phyloP scores from a whole-genome alignment of 2,888 invertebrate genomes.

The Tinea semifulvella region DNA sequence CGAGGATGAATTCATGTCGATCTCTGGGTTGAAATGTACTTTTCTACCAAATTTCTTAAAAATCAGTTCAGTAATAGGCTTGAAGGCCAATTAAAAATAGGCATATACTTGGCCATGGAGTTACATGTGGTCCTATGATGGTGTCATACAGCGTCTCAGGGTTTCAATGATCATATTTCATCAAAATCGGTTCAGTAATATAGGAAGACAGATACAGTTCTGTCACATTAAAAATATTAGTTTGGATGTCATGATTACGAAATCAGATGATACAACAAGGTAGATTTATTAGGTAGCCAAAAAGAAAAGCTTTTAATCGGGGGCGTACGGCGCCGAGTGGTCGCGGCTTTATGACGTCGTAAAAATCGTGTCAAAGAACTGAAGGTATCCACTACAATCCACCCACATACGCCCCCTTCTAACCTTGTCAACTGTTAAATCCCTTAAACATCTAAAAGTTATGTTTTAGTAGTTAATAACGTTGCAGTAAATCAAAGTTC shows the following conservation, averaged over 20 bases:
- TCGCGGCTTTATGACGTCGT: not conserved
- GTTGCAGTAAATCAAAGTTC: not conserved
- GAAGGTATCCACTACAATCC: slow-evolving; percentile 1
- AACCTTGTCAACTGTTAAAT: slow-evolving; percentile 6
- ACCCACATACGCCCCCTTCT: slow-evolving; percentile 1
- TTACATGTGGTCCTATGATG: too few relatives aligned
- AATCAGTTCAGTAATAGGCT: too few relatives aligned
- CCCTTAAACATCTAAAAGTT: slow-evolving; percentile 1
- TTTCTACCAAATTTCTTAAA: too few relatives aligned
- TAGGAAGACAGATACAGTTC: too few relatives aligned
- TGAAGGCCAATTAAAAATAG: too few relatives aligned
- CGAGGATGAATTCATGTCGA: too few relatives aligned
- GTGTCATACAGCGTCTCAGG: too few relatives aligned
- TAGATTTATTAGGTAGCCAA: slow-evolving; percentile 5
- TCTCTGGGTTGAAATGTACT: too few relatives aligned
- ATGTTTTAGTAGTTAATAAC: not conserved
- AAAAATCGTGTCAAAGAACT: slow-evolving; percentile 3
- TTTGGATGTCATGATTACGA: not conserved
- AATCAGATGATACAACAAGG: not conserved
- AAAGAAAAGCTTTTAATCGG: slow-evolving; percentile 2
- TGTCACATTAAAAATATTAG: not conserved
- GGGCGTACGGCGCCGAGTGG: not conserved
- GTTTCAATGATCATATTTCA: too few relatives aligned
- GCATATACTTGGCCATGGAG: too few relatives aligned
- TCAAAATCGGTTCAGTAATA: too few relatives aligned